Evolutionary conservation across 1,140 invertebrate species (phyloP), one percentile per base, ranked within the genome.

Genomic region (Rhagoletis zephyria): DNA sequence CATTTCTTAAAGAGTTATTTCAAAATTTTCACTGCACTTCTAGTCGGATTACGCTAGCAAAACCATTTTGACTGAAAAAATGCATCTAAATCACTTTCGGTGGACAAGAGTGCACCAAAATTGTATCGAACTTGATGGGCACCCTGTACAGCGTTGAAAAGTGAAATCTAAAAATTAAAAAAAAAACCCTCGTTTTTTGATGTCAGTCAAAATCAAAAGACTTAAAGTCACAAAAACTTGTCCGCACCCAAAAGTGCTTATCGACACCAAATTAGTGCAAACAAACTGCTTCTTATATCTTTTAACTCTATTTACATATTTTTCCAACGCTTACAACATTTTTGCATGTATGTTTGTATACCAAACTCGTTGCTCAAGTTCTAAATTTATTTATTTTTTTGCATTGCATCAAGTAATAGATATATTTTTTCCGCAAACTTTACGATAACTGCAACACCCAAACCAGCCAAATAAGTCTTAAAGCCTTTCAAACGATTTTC

Each of bases 191-290:
- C n/a, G 2, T 63, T 63, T 63, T 30, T 30, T 30, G 30, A 1
- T 30, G 30, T 30, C 30, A 42, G 4, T 64, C 4, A 40, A 70
- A 42, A 70, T 70, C 70, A 74, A 74, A 74, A 48, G 70, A 74
- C 70, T 74, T 74, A 74, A 74, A 74, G 70, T 12, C 2, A 74
- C 70, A 45, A 74, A 74, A 74, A 74, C 70, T 74, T 74, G 70
- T 16, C 12, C 70, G 70, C 42, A 6, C 64, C 42, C 70, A 74
- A 74, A 74, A 74, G 40, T 16, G 14, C 65, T 42, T 67, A 30
- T 3, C 40, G 0, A 42, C 30, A 5, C 16, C 3, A 42, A 42
- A 67, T 30, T 67, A 42, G 61, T 63, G 14, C 4, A 7, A 40
- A 42, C 30, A 40, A 42, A 63, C 4, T 63, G 61, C 61, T 14